Evolutionary conservation across 2,888 invertebrate species (phyloP).

Genomic region (Tetranychus truncatus): DNA sequence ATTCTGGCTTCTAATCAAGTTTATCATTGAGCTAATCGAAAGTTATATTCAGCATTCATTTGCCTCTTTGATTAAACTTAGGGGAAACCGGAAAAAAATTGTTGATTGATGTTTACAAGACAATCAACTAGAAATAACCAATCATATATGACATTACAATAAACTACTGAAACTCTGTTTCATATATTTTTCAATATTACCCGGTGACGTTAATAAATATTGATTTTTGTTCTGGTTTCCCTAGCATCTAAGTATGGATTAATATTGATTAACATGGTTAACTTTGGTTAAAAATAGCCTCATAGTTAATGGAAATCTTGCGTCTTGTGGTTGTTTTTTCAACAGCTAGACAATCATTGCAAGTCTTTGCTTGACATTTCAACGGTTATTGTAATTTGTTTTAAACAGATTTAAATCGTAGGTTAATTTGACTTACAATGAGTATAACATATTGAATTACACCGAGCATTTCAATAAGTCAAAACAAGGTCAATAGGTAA

Average conservation of each 20-base stretch:
- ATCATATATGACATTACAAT: not conserved
- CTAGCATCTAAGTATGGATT: not conserved
- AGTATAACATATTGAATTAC: too few relatives aligned
- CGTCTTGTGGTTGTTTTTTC: too few relatives aligned
- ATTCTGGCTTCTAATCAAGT: not conserved
- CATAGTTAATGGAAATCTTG: too few relatives aligned
- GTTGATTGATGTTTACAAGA: not conserved
- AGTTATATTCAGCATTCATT: not conserved
- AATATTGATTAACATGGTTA: conserved; percentile 11
- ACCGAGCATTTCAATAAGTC: too few relatives aligned
- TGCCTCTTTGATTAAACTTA: not conserved
- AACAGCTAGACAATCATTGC: too few relatives aligned
- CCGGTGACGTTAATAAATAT: not conserved
- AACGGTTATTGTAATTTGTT: too few relatives aligned
- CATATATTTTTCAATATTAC: not conserved
- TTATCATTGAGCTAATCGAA: not conserved
- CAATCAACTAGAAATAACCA: not conserved
- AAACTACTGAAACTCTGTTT: not conserved
- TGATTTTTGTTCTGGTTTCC: too few relatives aligned
- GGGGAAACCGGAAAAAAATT: not conserved
- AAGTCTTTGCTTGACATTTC: too few relatives aligned
- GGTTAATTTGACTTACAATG: too few relatives aligned
- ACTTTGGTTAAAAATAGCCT: too few relatives aligned
- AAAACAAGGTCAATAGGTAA: too few relatives aligned
- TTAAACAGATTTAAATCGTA: too few relatives aligned